A percentile compares a stretch with the other conserved stretches of the same genome.
Evolutionary conservation across 2,113 vertebrate species (phyloP).

Genomic region (Polypterus senegalus): DNA sequence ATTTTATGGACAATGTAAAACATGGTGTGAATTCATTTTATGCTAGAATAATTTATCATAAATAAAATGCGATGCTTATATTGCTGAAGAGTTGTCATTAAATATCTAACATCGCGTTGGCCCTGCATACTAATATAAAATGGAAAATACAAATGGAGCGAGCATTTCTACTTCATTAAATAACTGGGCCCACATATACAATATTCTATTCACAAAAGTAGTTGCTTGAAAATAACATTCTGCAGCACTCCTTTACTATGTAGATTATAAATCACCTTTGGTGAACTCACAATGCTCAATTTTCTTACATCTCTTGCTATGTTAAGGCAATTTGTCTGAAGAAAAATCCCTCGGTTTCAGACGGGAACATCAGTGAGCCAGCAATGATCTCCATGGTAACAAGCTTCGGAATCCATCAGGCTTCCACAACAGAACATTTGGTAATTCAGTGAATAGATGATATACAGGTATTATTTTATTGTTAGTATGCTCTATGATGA

Average conservation of each 20-base stretch:
- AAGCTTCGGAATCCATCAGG: constrained; percentile 47
- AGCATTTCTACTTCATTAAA: no score
- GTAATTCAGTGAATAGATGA: no score
- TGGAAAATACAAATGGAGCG: no score
- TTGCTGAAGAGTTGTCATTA: not conserved
- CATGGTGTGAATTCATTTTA: no score
- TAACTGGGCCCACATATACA: no score
- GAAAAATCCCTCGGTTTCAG: constrained; percentile 42
- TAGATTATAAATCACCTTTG: constrained; percentile 5
- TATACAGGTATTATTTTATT: no score
- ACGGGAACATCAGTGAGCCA: constrained; percentile 66
- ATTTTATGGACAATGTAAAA: no score
- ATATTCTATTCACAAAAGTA: no score
- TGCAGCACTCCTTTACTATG: not conserved
- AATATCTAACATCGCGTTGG: not conserved
- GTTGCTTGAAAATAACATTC: not conserved
- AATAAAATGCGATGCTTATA: no score
- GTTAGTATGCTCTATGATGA: no score
- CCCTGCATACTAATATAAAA: not conserved
- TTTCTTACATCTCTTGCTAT: constrained; percentile 31
- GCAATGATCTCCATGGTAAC: constrained; percentile 73
- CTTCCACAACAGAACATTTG: constrained; percentile 38
- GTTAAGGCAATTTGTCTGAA: constrained; percentile 33
- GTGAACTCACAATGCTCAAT: constrained; percentile 19
- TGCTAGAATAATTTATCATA: no score